phyloP scores from a whole-genome alignment of 2,113 vertebrate species.

The Eleginops maclovinus region DNA sequence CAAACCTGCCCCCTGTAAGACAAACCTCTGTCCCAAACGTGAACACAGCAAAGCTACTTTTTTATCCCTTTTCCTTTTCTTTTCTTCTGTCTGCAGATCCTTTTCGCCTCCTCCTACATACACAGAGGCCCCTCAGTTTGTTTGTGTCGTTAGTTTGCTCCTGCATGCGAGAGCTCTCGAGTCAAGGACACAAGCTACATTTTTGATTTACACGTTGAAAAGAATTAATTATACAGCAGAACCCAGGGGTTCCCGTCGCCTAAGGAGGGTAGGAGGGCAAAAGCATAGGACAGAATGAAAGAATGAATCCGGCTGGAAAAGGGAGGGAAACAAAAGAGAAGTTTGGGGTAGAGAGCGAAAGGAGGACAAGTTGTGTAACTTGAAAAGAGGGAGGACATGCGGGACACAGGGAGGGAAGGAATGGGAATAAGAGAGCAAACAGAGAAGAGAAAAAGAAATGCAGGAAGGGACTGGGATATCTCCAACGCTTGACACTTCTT shows the following conservation, averaged over 20 bases:
- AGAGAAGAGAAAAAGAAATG: conserved; percentile 20
- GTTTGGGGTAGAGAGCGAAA: conserved; percentile 17
- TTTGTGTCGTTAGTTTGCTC: conserved; percentile 61
- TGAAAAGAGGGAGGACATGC: conserved; percentile 14
- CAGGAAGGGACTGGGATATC: conserved; percentile 20
- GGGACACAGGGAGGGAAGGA: conserved; percentile 14
- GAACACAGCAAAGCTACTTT: conserved; percentile 41
- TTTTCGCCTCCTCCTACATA: conserved; percentile 68
- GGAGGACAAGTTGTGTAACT: conserved; percentile 31
- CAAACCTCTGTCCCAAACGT: conserved; percentile 40
- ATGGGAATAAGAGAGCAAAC: conserved; percentile 45
- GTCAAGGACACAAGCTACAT: conserved; percentile 71
- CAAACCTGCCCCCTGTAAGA: conserved; percentile 19
- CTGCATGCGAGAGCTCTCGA: conserved; percentile 59
- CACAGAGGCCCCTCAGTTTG: conserved; percentile 53
- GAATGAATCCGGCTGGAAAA: conserved; percentile 34
- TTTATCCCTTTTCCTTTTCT: conserved; percentile 30
- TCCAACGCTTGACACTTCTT: conserved; percentile 56
- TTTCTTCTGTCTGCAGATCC: conserved; percentile 43
- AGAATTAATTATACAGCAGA: conserved; percentile 75
- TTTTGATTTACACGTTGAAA: conserved; percentile 78
- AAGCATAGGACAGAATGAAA: conserved; percentile 36
- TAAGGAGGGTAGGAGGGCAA: conserved; percentile 37
- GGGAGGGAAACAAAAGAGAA: conserved; percentile 2
- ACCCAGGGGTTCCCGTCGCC: conserved; percentile 52